These are phyloP conservation scores for Epizoanthus stellaris DNA, from an alignment of 92 coral and sea anemone species.

Conservation along the genomic window DNA sequence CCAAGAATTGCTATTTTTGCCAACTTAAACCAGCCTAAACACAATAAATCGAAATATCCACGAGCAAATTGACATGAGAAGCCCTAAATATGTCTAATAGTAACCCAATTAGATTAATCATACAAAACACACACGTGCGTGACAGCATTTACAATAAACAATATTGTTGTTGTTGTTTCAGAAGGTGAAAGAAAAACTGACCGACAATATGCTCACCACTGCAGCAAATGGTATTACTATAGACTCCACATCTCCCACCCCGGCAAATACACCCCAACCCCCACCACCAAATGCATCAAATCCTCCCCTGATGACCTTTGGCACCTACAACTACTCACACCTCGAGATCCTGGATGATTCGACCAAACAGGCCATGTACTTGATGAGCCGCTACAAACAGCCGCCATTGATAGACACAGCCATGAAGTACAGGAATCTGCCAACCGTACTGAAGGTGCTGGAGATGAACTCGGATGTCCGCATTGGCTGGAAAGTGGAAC, in stretches of 20 bases:
- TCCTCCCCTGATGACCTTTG: slow-evolving; percentile 49
- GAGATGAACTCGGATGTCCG: slow-evolving; percentile 50
- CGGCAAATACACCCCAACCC: neutral
- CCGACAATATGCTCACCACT: slow-evolving; percentile 8
- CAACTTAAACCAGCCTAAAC: too few species aligned
- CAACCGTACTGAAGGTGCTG: slow-evolving; percentile 55
- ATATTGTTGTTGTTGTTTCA: too few species aligned
- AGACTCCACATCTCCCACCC: neutral
- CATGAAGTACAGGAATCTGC: slow-evolving; percentile 66
- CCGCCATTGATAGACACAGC: slow-evolving; percentile 67
- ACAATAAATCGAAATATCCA: too few species aligned
- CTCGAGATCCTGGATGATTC: slow-evolving; percentile 67
- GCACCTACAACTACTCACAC: slow-evolving; percentile 65
- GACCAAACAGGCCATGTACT: slow-evolving; percentile 65
- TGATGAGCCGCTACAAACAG: slow-evolving; percentile 44
- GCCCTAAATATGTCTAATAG: too few species aligned
- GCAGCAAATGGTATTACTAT: neutral
- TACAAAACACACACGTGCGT: too few species aligned
- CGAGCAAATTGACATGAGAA: too few species aligned
- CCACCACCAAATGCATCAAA: slow-evolving; percentile 2
- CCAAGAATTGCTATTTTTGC: too few species aligned
- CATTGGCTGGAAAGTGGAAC: slow-evolving; percentile 76
- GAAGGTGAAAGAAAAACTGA: neutral
- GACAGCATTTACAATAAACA: too few species aligned
- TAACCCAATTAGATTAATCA: too few species aligned